Conservation (phyloP, 2,888 invertebrate species). For the Pammene fasciana region DNA sequence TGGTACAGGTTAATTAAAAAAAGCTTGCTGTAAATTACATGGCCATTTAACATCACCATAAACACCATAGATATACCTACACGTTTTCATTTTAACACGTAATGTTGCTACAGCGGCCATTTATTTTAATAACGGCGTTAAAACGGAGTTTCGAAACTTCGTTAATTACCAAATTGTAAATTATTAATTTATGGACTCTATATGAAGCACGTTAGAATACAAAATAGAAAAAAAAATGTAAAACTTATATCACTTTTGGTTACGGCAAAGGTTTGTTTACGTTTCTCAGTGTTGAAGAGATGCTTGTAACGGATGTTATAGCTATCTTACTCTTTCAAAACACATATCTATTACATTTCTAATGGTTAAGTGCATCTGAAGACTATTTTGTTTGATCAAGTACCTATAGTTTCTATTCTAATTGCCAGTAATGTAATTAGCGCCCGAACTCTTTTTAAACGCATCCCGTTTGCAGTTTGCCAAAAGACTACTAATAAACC, state of each 20-base stretch:
- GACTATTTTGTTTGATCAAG: no score
- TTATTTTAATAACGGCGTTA: slow-evolving; percentile 21
- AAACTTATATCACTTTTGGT: slow-evolving; percentile 1
- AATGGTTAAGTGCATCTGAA: no score
- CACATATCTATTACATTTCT: not conserved
- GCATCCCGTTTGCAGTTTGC: no score
- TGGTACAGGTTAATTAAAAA: not conserved
- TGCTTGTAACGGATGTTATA: slow-evolving; percentile 25
- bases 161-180: slow-evolving; percentile 22
- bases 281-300: slow-evolving; percentile 12
- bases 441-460: no score
- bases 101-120: slow-evolving; percentile 16
- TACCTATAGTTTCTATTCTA: no score
- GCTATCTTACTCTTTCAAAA: slow-evolving; percentile 3
- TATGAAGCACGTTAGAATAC: not conserved
- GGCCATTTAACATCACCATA: not conserved
- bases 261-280: slow-evolving; percentile 24
- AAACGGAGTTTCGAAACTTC: slow-evolving; percentile 18
- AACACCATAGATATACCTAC: not conserved
- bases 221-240: not conserved
- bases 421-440: no score
- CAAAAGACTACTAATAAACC: no score
- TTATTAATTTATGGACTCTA: no score
- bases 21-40: not conserved
- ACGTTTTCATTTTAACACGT: slow-evolving; percentile 11